Evolutionary conservation across 2,797 vertebrate genomes (phyloP).

Genomic region (Alfaro cultratus): DNA sequence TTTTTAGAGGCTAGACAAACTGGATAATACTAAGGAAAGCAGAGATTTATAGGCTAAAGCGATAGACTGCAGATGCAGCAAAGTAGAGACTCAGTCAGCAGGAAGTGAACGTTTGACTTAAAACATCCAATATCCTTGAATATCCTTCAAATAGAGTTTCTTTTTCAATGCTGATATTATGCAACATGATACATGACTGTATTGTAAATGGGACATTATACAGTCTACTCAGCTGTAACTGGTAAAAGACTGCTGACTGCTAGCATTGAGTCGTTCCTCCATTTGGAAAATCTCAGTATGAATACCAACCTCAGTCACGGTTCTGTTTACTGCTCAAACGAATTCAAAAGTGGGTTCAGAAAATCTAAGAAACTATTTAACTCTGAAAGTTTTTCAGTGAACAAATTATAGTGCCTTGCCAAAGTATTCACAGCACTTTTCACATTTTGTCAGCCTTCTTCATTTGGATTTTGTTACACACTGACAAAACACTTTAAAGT

Average conservation of each 20-base stretch:
- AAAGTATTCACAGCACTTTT: background rate
- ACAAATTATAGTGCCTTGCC: too few species aligned
- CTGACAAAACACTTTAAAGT: background rate
- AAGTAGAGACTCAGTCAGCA: constrained; percentile 4
- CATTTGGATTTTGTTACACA: too few species aligned
- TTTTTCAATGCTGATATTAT: constrained; percentile 25
- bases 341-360: background rate
- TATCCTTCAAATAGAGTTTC: constrained; percentile 13
- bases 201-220: constrained; percentile 8
- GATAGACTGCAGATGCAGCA: constrained; percentile 45
- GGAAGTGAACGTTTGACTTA: constrained; percentile 43
- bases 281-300: background rate
- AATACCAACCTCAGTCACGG: background rate
- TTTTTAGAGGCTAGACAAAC: constrained; percentile 30
- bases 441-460: background rate
- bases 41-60: constrained; percentile 47
- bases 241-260: constrained; percentile 2
- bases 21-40: constrained; percentile 37
- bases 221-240: constrained; percentile 5
- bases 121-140: constrained; percentile 13
- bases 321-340: background rate
- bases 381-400: too few species aligned
- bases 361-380: too few species aligned
- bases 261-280: background rate
- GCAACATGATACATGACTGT: constrained; percentile 29